Base-by-base conservation (phyloP, 1,140 invertebrate genomes). In the Macrotrachela quadricornifera region DNA sequence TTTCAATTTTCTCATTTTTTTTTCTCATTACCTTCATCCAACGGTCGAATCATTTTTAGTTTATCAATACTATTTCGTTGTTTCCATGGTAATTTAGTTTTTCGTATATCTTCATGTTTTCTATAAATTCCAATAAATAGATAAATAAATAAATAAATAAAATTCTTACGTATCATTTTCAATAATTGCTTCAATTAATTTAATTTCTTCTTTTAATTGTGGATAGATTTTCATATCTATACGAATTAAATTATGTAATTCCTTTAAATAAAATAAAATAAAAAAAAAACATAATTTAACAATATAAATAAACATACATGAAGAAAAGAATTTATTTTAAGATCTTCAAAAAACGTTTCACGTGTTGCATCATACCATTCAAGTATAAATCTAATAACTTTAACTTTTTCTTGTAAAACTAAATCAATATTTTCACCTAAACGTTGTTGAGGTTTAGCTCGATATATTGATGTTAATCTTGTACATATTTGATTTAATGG, bases 331-430 rank as follows among this genome's bases (percentile, higher is more conserved):
- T 76, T 73, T n/a, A 79, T 76, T 16, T 74, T 73, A 14, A 74
- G 70, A 61, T 85, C 81, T 58, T 81, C 78, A 60, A 80, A 80
- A 46, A 83, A 82, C 0, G 78, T 78, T 58, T 80, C 75, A 2
- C 79, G 70, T 14, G 81, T 76, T 10, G 80, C 76, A 39, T 73
- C 75, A 11, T 79, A 75, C 83, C 83, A 86, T 58, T 78, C 73
- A 59, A 80, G 76, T 37, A 84, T 76, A 69, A 85, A 85, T 57
- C 80, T 77, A 30, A 85, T 76, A 0, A 85, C 81, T 57, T 80
- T 73, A 30, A 30, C 21, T 30, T 30, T 30, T 30, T 30, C 3
- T 30, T 30, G 21, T 30, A 30, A 30, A 30, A 30, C 21, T 30
- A 30, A 30, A 30, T 30, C 21, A 30, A 30, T 8, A 4, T 2